phyloP scores from a whole-genome alignment of 2,888 invertebrate species.

The Euplexia lucipara region DNA sequence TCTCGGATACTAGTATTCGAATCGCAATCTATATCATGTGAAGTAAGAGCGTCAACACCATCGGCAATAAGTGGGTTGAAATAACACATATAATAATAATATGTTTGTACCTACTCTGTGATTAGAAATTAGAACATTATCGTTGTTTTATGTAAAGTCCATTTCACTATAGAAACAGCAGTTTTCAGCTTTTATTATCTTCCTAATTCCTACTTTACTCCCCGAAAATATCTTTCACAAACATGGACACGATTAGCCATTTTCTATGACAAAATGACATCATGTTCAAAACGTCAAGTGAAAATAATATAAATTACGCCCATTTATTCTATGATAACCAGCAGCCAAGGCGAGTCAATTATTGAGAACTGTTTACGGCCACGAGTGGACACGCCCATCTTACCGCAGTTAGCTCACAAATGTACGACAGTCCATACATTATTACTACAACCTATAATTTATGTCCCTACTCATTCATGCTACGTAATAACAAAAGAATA shows the following conservation, averaged over 20 bases:
- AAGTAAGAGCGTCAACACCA: too few species aligned
- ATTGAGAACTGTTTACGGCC: slow-evolving; percentile 36
- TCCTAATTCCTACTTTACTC: slow-evolving; percentile 9
- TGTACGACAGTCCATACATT: slow-evolving; percentile 23
- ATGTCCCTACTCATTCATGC: slow-evolving; percentile 46
- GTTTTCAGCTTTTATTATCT: slow-evolving; percentile 26
- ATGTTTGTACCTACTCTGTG: slow-evolving; percentile 6
- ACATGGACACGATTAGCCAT: slow-evolving; percentile 5
- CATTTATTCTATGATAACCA: slow-evolving; percentile 22
- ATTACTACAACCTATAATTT: slow-evolving; percentile 44
- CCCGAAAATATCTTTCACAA: slow-evolving; percentile 14
- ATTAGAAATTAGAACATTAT: slow-evolving; percentile 6
- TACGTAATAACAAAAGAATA: slow-evolving; percentile 30
- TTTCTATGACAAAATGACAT: slow-evolving; percentile 21
- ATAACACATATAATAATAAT: neutral
- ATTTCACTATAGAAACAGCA: slow-evolving; percentile 23
- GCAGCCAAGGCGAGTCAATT: slow-evolving; percentile 34
- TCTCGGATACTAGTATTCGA: too few species aligned
- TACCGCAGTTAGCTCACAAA: slow-evolving; percentile 36
- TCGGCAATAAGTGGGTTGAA: too few species aligned
- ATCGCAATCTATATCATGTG: too few species aligned
- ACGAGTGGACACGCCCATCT: slow-evolving; percentile 48
- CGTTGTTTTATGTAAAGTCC: slow-evolving; percentile 13
- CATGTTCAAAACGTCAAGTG: slow-evolving; percentile 10
- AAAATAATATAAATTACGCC: slow-evolving; percentile 12